phyloP scores from a whole-genome alignment of 2,113 vertebrate genomes.

The Vanacampus margaritifer region DNA sequence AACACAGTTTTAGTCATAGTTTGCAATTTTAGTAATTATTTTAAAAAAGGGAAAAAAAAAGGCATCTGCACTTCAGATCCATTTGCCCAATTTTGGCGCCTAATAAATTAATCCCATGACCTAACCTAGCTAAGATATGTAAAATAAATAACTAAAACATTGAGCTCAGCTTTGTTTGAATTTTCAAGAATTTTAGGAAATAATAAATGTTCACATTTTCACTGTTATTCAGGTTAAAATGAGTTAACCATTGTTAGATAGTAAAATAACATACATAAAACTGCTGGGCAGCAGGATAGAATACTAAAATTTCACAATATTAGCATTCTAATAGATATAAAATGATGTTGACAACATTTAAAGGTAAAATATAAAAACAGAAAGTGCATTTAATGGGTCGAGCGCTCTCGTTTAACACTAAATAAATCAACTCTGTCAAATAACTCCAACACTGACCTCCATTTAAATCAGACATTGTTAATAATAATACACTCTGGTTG shows the following conservation, averaged over 20 bases:
- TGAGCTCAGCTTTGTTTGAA: neutral
- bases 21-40: neutral
- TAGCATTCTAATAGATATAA: too few species aligned
- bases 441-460: too few species aligned
- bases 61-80: neutral
- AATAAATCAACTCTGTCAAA: too few species aligned
- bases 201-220: neutral
- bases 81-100: neutral
- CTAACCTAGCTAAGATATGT: neutral
- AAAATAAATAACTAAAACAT: neutral
- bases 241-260: neutral
- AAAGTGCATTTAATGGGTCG: too few species aligned
- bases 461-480: too few species aligned
- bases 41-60: neutral
- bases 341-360: too few species aligned
- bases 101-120: neutral
- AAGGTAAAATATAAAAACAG: too few species aligned
- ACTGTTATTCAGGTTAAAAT: neutral
- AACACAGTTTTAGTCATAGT: neutral
- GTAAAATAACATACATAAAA: neutral
- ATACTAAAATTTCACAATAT: too few species aligned
- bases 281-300: too few species aligned
- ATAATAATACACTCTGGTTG: too few species aligned
- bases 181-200: neutral
- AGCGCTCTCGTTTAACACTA: too few species aligned